These are phyloP conservation scores for Paralvinella palmiformis DNA, from an alignment of 1,140 invertebrate genomes.

Conservation along the genomic window DNA sequence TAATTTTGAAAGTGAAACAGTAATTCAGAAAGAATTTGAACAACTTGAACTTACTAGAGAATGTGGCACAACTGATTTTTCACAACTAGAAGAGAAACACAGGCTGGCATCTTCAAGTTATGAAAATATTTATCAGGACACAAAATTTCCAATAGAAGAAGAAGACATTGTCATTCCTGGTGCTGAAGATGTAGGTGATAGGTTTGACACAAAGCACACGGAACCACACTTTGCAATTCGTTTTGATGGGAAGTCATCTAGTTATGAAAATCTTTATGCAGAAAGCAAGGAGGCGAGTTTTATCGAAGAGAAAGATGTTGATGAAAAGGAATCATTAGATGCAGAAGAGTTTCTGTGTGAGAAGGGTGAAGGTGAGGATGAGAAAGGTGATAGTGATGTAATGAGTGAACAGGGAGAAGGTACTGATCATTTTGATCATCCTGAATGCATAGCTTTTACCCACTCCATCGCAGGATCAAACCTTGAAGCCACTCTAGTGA, in stretches of 20 bases:
- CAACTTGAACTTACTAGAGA: too few species aligned
- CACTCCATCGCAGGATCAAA: too few species aligned
- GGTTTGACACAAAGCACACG: slow-evolving; percentile 8
- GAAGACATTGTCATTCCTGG: not conserved
- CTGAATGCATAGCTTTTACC: too few species aligned
- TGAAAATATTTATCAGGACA: slow-evolving; percentile 6
- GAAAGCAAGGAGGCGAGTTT: not conserved
- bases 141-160: not conserved
- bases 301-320: slow-evolving; percentile 12
- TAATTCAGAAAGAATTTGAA: too few species aligned
- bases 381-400: too few species aligned
- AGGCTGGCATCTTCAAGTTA: slow-evolving; percentile 9
- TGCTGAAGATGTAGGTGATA: slow-evolving; percentile 7
- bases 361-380: slow-evolving; percentile 18
- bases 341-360: slow-evolving; percentile 6
- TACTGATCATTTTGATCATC: slow-evolving; percentile 18
- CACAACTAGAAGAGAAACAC: not conserved
- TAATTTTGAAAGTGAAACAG: not conserved
- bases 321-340: slow-evolving; percentile 2
- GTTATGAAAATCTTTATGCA: slow-evolving; percentile 11
- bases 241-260: not conserved
- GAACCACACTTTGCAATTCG: not conserved
- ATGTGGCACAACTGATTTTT: too few species aligned
- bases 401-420: slow-evolving; percentile 28
- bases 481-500: too few species aligned